A percentile compares a stretch with the other conserved stretches of the same genome.
Evolutionary conservation across 1,140 invertebrate genomes (phyloP).

Genomic region (Anagrus nilaparvatae): DNA sequence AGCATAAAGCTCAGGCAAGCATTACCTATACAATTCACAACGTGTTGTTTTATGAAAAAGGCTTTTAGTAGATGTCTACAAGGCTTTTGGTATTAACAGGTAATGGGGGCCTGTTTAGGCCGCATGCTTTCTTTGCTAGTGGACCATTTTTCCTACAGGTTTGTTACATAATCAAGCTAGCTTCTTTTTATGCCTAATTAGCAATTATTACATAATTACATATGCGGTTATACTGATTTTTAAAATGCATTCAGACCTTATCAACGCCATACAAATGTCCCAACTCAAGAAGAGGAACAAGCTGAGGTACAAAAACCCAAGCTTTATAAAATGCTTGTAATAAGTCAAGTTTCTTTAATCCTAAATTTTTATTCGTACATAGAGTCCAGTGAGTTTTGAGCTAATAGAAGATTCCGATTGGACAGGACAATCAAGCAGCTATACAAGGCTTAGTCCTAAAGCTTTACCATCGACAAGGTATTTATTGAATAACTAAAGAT

Average conservation of each 20-base stretch:
- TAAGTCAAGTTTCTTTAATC: slow-evolving; percentile 5
- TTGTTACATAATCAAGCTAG: slow-evolving; percentile 10
- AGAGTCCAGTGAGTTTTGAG: slow-evolving; percentile 32
- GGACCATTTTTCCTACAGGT: slow-evolving; percentile 32
- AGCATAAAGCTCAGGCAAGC: no score
- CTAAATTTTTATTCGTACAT: slow-evolving; percentile 30
- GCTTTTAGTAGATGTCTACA: slow-evolving; percentile 34
- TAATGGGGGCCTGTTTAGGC: slow-evolving; percentile 45
- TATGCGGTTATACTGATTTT: neutral
- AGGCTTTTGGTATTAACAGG: slow-evolving; percentile 25
- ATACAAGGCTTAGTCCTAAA: slow-evolving; percentile 35
- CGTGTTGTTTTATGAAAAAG: no score
- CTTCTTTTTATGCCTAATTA: neutral
- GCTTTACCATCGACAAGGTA: slow-evolving; percentile 30
- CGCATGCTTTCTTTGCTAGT: slow-evolving; percentile 37
- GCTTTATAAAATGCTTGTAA: neutral
- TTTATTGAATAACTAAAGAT: neutral
- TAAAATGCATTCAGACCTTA: slow-evolving; percentile 22
- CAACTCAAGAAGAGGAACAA: slow-evolving; percentile 30
- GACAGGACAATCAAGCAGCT: slow-evolving; percentile 34
- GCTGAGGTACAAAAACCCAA: slow-evolving; percentile 25
- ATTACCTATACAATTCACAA: no score
- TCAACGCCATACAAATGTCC: slow-evolving; percentile 29
- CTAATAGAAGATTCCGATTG: slow-evolving; percentile 40
- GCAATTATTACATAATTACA: neutral